A percentile compares a stretch with the other conserved stretches of the same genome.
Conservation (phyloP, 2,797 vertebrate genomes). For the Sardinella longiceps region DNA sequence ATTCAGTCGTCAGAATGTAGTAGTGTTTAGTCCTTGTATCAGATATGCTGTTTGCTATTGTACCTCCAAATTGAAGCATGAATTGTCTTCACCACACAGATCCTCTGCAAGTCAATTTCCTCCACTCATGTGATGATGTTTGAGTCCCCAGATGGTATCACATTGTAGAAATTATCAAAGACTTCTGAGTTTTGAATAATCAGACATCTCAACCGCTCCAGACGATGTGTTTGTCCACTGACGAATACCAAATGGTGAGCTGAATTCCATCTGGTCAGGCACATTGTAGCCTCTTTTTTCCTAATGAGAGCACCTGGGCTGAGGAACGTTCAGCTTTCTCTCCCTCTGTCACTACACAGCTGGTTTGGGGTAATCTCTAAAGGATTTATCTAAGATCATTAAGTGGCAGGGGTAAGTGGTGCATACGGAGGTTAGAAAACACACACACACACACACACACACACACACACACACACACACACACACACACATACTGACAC, state of each 20-base stretch:
- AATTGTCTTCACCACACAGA: not conserved
- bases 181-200: not conserved
- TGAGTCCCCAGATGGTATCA: not conserved
- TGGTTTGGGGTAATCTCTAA: slow-evolving; percentile 66
- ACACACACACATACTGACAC: not conserved
- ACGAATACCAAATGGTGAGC: not conserved
- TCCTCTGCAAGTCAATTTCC: not conserved
- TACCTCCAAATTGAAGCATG: not conserved
- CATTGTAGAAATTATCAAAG: not conserved
- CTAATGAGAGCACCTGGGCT: not conserved
- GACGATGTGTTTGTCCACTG: not conserved
- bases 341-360: slow-evolving; percentile 49
- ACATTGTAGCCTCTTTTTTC: not conserved
- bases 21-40: not conserved
- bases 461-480: not conserved
- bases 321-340: slow-evolving; percentile 26
- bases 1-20: not conserved
- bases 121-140: not conserved
- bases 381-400: slow-evolving; percentile 76
- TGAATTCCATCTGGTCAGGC: not conserved
- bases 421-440: not conserved
- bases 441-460: not conserved
- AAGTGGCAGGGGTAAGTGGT: slow-evolving; percentile 57
- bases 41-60: not conserved
- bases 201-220: not conserved